Conservation (phyloP, 2,797 vertebrate species). For the Platyrinchus mystaceus region DNA sequence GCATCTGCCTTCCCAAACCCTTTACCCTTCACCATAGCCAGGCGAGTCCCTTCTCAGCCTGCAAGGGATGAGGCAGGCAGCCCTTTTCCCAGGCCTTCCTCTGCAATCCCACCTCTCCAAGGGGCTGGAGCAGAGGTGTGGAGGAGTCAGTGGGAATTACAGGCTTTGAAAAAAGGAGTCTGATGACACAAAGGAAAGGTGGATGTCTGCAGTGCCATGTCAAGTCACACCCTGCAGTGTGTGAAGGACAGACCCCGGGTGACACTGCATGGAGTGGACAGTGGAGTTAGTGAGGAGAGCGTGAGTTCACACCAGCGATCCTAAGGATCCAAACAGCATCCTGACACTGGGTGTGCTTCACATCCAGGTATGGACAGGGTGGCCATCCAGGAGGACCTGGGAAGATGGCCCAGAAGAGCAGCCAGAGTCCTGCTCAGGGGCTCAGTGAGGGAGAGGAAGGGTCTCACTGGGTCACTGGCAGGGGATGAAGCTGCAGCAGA, state of each 20-base stretch:
- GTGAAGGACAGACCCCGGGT: neutral
- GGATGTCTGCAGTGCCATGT: neutral
- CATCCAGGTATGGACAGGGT: neutral
- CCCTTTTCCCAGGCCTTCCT: neutral
- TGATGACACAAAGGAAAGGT: neutral
- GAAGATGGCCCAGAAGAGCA: neutral
- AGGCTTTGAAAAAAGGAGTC: neutral
- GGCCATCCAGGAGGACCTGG: neutral
- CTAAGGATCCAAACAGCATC: neutral
- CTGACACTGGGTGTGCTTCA: neutral
- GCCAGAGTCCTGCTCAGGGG: neutral
- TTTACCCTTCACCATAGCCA: neutral
- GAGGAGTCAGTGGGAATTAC: neutral
- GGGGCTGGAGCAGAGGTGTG: neutral
- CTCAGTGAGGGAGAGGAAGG: neutral
- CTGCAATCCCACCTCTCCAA: neutral
- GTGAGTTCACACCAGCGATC: neutral
- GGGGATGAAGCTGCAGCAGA: neutral
- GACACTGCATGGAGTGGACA: rapidly evolving
- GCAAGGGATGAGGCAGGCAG: neutral
- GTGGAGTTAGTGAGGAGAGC: neutral
- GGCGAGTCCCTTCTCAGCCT: neutral
- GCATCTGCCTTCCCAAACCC: neutral
- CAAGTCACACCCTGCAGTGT: neutral
- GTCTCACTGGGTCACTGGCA: neutral